Evolutionary conservation across 1,140 invertebrate species (phyloP), one percentile per base, ranked within the genome.

Genomic region (Sitodiplosis mosellana): DNA sequence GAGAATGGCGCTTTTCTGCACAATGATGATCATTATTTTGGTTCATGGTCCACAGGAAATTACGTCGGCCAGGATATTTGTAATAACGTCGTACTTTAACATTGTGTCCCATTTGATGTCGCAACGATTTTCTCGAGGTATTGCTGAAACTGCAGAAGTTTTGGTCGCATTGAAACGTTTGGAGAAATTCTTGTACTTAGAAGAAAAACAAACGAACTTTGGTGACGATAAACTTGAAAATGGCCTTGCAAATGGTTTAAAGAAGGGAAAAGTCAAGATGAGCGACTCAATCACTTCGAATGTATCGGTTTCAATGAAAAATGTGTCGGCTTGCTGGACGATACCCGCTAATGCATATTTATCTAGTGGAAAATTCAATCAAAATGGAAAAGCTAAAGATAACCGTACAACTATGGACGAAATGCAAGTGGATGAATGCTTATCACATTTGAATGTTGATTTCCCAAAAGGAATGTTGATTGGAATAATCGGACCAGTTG

Each of bases 121-220:
- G 0, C 67, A 77, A 17, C 75, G 81, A 68, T 80, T 83, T 53
- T 79, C 81, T 0, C 69, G 77, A 14, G 80, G 77, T 7, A 71
- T 82, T 40, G 73, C 77, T 1, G 77, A 74, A 53, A 60, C 75
- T 22, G 72, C 75, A 0, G 76, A 78, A 52, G 66, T 69, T 5
- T 57, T 73, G 33, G 76, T 80, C 0, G 75, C 77, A 0, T 68
- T 81, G 0, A 67, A 66, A 48, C 60, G 77, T 48, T 55, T 81
- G 0, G 67, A 76, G 49, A 57, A 64, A 3, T 75, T 73, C 34
- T 51, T 76, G 27, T 55, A 65, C 27, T 67, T 65, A 44, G 72
- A 74, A 0, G 73, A 76, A 51, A 73, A 69, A 22, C 56, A 47
- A 47, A 19, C n/a, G 2, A 8, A 14, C 10, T 5, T 27, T n/a